A percentile compares a stretch with the other conserved stretches of the same genome.
Evolutionary conservation across 2,888 invertebrate species (phyloP).

Genomic region (Ferdinandea cuprea): DNA sequence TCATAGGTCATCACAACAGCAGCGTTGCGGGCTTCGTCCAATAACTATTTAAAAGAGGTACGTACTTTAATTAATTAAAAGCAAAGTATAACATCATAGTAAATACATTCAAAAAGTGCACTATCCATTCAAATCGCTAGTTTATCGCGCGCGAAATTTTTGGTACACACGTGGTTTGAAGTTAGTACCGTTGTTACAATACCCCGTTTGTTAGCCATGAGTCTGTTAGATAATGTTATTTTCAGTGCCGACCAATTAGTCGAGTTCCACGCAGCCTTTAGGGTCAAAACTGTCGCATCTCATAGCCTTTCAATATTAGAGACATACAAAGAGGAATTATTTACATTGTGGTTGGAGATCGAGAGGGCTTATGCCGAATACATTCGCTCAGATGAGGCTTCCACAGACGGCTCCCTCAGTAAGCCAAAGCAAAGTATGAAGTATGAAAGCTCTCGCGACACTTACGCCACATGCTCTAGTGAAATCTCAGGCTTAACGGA

Average conservation of each 20-base stretch:
- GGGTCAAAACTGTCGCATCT: not conserved
- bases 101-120: not conserved
- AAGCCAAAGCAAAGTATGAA: slow-evolving; percentile 5
- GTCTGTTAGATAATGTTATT: not conserved
- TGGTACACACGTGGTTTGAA: not conserved
- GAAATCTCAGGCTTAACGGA: slow-evolving; percentile 1
- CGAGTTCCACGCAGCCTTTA: not conserved
- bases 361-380: not conserved
- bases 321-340: slow-evolving; percentile 1
- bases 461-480: slow-evolving; percentile 7
- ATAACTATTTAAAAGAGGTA: no score
- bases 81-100: not conserved
- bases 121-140: not conserved
- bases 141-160: not conserved
- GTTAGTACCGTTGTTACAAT: not conserved
- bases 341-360: not conserved
- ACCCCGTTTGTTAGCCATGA: not conserved
- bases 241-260: not conserved
- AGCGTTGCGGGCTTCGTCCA: no score
- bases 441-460: slow-evolving; percentile 5
- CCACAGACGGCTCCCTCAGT: not conserved
- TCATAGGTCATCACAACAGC: no score
- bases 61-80: not conserved
- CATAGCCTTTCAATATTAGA: slow-evolving; percentile 8
- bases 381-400: not conserved